Base-by-base conservation (phyloP, 1,140 invertebrate species). In the Lanistes nyassanus region DNA sequence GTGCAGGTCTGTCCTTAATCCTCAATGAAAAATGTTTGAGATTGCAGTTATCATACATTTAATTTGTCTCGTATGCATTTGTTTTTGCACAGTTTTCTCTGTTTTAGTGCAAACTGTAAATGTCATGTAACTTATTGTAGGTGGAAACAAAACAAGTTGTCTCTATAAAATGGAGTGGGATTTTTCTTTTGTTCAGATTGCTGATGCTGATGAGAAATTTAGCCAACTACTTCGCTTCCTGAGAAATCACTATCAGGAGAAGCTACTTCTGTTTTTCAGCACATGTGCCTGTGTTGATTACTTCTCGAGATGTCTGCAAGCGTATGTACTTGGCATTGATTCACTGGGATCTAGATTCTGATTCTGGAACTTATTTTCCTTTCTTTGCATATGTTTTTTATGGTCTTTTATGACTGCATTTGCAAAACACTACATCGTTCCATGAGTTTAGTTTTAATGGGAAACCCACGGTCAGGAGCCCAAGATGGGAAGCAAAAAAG, bases 231-330 rank as follows among this genome's bases (percentile, higher is more conserved):
- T 97, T 16, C 89, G 92, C 68, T 96, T 97, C 84, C 90, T 98
- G 37, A 91, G 92, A 67, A 89, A 88, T 58, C 90, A 93, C 87
- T 85, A 91, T 81, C 85, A 85, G 16, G 89, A 93, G 64, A 99
- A 99, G 87, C 94, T 95, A 9, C 93, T 99, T 89, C 90, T 99
- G 34, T 99, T 99, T 90, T 93, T 99, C 80, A 94, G 96, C 37
- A 99, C 97, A 2, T 99, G 98, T 91, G 96, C 97, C 2, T 94
- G 94, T 88, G 98, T 99, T 0, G 96, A 98, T 87, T 99, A 99
- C 89, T 99, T 99, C 92, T 92, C 92, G 37, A 90, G 92, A 75
- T 89, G 96, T 73, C 79, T 95, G n/a, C 90, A 91, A 83, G 76
- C 42, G 80, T 81, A 75, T 74, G 76, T 79, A 31, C 5, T 37